Base-by-base conservation (phyloP, 2,888 invertebrate species). In the Cataglyphis altisquamis region DNA sequence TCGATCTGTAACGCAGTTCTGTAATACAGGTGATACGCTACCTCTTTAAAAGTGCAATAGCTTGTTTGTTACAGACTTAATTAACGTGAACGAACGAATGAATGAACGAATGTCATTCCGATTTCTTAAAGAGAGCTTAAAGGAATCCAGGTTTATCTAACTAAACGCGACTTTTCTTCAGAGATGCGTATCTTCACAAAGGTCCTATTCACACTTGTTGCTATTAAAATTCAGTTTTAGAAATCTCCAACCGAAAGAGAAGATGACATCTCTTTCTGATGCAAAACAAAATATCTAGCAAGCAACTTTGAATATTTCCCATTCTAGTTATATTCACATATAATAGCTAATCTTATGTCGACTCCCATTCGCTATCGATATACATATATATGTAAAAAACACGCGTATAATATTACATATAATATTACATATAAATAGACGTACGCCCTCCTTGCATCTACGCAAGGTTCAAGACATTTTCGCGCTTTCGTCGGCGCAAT, bases 21-120 rank as follows among this genome's bases (percentile, higher is more conserved):
- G 57, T 72, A 78, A 78, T 2, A 52, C 78, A 72, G 57, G 78
- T 72, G 78, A 78, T 60, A 67, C n/a, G 45, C 10, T 18, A 41
- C 10, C 36, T 41, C 8, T 15, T 32, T 32, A 15, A 32, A 57
- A 68, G 57, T 78, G 57, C 32, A 12, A 45, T 32, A 55, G 15
- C 12, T 78, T n/a, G 25, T 39, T 21, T 15, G 55, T 52, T 36
- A 39, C 29, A 36, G 15, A 55, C 64, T 29, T 32, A 1, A 48
- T 29, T 21, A 1, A 36, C 10, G 18, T 6, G 48, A 45, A 41
- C 4, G 25, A 41, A 66, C 15, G 67, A 52, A 52, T n/a, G n/a
- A n/a, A 70, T 15, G 18, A 55, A 60, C 29, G 32, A 63, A 45
- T 10, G 64, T 21, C 39, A 6, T 3, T 21, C 6, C 1, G 10